These are phyloP conservation scores for Lysiphlebus fabarum DNA, from an alignment of 1,140 invertebrate genomes.

Conservation along the genomic window DNA sequence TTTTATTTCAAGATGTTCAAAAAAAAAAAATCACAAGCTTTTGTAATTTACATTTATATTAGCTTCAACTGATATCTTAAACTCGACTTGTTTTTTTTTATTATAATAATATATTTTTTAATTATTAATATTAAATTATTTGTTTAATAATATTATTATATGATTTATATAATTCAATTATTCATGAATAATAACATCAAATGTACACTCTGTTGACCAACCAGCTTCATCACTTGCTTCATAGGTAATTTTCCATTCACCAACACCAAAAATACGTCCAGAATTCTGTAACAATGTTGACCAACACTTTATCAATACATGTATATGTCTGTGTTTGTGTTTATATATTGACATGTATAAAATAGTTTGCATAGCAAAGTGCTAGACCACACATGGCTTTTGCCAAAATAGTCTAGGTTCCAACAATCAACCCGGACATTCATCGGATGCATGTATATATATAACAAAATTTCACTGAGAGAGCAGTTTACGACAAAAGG, in stretches of 20 bases:
- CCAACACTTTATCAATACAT: constrained; percentile 8
- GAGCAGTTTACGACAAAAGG: no score
- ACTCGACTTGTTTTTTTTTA: no score
- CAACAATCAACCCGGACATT: constrained; percentile 7
- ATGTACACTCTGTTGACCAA: constrained; percentile 52
- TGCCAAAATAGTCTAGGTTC: constrained; percentile 10
- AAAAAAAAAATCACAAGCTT: no score
- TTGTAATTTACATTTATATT: no score
- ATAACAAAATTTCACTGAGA: no score
- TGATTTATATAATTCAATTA: constrained; percentile 30
- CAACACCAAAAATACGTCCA: constrained; percentile 44
- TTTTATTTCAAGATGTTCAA: no score
- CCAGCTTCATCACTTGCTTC: constrained; percentile 52
- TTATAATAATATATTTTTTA: neutral
- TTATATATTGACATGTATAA: neutral
- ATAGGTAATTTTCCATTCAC: constrained; percentile 50
- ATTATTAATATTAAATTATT: neutral
- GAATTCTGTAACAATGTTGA: constrained; percentile 40
- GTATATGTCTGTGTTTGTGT: neutral
- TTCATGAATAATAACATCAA: constrained; percentile 44
- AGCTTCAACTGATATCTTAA: no score
- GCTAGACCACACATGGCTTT: neutral
- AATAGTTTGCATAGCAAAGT: constrained; percentile 15
- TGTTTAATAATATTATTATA: neutral
- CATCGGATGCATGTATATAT: neutral